phyloP scores from a whole-genome alignment of 2,797 vertebrate genomes.

The Astyanax mexicanus region DNA sequence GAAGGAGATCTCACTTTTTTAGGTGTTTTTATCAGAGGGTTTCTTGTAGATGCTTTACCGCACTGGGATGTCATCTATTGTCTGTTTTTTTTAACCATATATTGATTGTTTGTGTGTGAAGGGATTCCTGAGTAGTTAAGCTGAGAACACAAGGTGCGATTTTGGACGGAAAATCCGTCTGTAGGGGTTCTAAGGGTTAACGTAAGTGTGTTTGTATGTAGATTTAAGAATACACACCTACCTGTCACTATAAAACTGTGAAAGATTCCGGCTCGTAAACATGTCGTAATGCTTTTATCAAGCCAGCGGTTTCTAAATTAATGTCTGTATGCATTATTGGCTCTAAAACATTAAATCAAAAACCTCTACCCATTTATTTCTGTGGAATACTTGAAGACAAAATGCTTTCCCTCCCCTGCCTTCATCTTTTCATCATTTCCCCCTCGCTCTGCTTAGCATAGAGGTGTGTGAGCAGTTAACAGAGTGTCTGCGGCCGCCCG shows the following conservation, averaged over 20 bases:
- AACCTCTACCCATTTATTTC: not conserved
- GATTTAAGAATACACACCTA: not conserved
- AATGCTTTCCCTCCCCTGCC: not conserved
- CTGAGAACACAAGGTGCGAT: too few species aligned
- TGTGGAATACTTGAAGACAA: not conserved
- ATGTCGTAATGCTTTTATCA: not conserved
- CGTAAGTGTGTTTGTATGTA: not conserved
- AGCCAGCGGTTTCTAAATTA: not conserved
- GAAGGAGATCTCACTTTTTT: too few species aligned
- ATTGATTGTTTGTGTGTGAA: too few species aligned
- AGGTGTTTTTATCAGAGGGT: too few species aligned
- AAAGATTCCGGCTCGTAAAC: not conserved
- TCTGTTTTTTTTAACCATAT: too few species aligned
- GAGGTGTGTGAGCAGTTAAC: not conserved
- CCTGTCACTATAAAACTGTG: not conserved
- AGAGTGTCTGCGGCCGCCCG: conserved; percentile 17
- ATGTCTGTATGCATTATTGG: not conserved
- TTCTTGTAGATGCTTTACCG: too few species aligned
- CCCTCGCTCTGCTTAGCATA: not conserved
- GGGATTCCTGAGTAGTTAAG: too few species aligned
- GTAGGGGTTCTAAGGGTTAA: too few species aligned
- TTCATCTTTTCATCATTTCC: not conserved
- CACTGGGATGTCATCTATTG: too few species aligned
- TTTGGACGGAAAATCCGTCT: too few species aligned
- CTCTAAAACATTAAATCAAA: not conserved